phyloP scores from a whole-genome alignment of 35 echinoderm and acorn worm genomes.

The Heliocidaris tuberculata region DNA sequence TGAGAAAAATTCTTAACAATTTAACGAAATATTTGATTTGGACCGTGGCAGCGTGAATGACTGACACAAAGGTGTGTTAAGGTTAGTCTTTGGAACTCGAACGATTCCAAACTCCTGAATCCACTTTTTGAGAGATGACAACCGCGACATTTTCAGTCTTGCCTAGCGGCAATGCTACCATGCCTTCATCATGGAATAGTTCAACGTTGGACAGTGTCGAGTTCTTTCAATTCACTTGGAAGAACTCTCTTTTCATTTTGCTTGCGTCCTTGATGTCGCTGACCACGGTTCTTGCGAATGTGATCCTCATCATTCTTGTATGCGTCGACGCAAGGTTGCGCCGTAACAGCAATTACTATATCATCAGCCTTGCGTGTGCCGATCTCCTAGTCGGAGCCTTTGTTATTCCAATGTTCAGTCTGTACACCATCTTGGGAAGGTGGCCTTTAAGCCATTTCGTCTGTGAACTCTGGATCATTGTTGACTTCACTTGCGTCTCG shows the following conservation, averaged over 20 bases:
- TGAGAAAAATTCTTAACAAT: not conserved
- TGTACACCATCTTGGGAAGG: constrained; percentile 58
- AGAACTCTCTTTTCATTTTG: not conserved
- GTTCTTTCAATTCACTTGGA: not conserved
- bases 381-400: constrained; percentile 70
- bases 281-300: constrained; percentile 47
- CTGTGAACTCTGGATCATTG: constrained; percentile 66
- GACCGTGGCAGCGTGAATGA: not conserved
- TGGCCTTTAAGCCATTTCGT: constrained; percentile 53
- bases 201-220: not conserved
- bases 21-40: not conserved
- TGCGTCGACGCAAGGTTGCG: constrained; percentile 52
- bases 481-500: constrained; percentile 63
- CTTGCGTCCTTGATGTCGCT: constrained; percentile 19
- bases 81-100: not conserved
- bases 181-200: not conserved
- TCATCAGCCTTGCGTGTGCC: constrained; percentile 64
- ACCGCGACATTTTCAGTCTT: not conserved
- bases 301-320: constrained; percentile 57
- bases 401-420: constrained; percentile 60
- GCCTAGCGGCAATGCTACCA: not conserved
- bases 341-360: constrained; percentile 65
- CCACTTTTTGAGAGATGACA: not conserved
- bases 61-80: not conserved
- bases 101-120: not conserved